A percentile compares a stretch with the other conserved stretches of the same genome.
Evolutionary conservation across 2,113 vertebrate species (phyloP).

Genomic region (Pygoscelis adeliae): DNA sequence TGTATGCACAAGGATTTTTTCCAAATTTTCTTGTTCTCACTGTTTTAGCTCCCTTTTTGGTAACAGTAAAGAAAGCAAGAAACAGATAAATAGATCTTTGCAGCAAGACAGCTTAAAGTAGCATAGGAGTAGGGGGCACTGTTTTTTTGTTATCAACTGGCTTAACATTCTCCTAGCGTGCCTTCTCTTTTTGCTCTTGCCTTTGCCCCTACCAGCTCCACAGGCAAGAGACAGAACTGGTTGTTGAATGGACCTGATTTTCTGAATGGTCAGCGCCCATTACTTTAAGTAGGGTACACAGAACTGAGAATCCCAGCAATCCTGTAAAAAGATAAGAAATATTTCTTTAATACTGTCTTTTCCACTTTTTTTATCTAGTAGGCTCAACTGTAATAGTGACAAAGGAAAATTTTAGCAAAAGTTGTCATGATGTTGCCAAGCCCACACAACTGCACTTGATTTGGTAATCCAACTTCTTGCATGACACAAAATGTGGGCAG

Average conservation of each 20-base stretch:
- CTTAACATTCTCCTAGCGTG: neutral
- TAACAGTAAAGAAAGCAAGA: neutral
- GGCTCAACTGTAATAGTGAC: neutral
- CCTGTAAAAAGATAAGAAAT: neutral
- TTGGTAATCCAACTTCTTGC: conserved; percentile 4
- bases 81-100: neutral
- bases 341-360: neutral
- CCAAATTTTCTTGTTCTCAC: neutral
- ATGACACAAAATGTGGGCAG: conserved; percentile 1
- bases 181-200: neutral
- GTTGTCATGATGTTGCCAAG: neutral
- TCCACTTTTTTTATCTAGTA: neutral
- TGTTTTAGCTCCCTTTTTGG: neutral
- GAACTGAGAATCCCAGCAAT: neutral
- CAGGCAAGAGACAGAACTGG: neutral
- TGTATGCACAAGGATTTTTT: neutral
- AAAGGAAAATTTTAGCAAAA: neutral
- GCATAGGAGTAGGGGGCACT: neutral
- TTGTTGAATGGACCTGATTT: neutral
- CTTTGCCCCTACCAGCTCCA: neutral
- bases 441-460: neutral
- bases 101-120: neutral
- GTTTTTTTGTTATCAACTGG: neutral
- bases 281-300: neutral
- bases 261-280: neutral